These are phyloP conservation scores for Drosophila nigromelanica DNA, from an alignment of 1,140 invertebrate genomes.

Conservation along the genomic window DNA sequence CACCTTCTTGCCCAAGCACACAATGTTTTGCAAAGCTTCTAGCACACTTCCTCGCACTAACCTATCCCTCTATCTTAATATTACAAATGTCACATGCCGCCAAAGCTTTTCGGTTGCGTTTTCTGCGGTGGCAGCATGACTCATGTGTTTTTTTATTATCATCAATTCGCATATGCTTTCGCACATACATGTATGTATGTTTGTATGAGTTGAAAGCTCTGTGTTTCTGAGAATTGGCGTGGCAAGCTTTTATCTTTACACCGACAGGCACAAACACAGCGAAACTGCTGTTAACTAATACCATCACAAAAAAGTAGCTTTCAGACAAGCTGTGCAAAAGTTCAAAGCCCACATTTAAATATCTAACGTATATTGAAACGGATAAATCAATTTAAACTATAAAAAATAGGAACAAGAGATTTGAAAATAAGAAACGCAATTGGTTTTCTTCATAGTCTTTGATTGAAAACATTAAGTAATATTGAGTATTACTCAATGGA, in stretches of 20 bases:
- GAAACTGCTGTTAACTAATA: conserved; percentile 30
- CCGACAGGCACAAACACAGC: conserved; percentile 10
- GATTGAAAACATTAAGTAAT: no score
- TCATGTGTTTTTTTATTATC: conserved; percentile 63
- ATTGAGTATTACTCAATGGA: no score
- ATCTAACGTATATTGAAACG: conserved; percentile 21
- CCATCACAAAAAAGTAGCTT: conserved; percentile 21
- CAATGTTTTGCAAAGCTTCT: conserved; percentile 28
- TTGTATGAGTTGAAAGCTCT: conserved; percentile 37
- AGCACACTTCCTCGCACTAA: conserved; percentile 18
- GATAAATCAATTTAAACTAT: not conserved
- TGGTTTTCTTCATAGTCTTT: no score
- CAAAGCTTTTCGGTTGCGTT: conserved; percentile 42
- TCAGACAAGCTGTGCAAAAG: not conserved
- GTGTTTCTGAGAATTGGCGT: conserved; percentile 17
- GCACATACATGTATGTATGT: conserved; percentile 5
- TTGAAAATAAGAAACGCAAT: no score
- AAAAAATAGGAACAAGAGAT: no score
- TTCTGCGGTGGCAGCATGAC: conserved; percentile 68
- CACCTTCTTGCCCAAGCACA: conserved; percentile 12
- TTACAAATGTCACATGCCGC: conserved; percentile 68
- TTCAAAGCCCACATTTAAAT: conserved; percentile 32
- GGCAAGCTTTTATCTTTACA: conserved; percentile 63
- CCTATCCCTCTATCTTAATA: conserved; percentile 32
- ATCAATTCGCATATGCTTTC: not conserved